Evolutionary conservation across 2,113 vertebrate species (phyloP).

Genomic region (Spermophilus dauricus): DNA sequence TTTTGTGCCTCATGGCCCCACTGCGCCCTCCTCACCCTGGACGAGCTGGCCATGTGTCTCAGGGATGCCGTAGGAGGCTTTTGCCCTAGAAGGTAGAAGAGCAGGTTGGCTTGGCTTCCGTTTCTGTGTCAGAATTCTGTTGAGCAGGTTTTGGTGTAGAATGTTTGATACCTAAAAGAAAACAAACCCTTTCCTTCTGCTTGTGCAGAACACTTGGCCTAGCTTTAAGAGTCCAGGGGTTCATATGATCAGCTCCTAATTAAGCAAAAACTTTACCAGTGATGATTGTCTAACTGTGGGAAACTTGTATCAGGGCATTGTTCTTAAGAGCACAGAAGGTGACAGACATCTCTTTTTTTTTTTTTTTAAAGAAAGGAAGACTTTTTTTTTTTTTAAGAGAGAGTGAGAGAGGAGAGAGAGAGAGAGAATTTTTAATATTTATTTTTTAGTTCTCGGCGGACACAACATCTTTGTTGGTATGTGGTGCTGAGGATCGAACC

Average conservation of each 20-base stretch:
- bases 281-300: not conserved
- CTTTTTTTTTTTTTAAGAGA: too few species aligned
- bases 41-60: not conserved
- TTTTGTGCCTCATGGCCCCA: not conserved
- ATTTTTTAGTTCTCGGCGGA: too few species aligned
- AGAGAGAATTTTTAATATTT: too few species aligned
- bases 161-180: not conserved
- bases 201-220: rapidly evolving
- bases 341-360: too few species aligned
- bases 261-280: not conserved
- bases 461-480: too few species aligned
- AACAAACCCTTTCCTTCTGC: not conserved
- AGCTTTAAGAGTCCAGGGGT: not conserved
- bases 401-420: too few species aligned
- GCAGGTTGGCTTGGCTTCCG: too few species aligned
- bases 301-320: too few species aligned
- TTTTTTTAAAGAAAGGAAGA: too few species aligned
- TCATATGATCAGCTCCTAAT: not conserved
- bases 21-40: not conserved
- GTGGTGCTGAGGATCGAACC: too few species aligned
- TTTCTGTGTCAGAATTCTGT: not conserved
- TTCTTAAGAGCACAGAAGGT: not conserved
- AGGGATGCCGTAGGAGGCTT: not conserved
- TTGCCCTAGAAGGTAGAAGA: too few species aligned
- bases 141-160: not conserved